These are phyloP conservation scores for Ursus arctos DNA, from an alignment of 2,113 vertebrate species.

Conservation along the genomic window DNA sequence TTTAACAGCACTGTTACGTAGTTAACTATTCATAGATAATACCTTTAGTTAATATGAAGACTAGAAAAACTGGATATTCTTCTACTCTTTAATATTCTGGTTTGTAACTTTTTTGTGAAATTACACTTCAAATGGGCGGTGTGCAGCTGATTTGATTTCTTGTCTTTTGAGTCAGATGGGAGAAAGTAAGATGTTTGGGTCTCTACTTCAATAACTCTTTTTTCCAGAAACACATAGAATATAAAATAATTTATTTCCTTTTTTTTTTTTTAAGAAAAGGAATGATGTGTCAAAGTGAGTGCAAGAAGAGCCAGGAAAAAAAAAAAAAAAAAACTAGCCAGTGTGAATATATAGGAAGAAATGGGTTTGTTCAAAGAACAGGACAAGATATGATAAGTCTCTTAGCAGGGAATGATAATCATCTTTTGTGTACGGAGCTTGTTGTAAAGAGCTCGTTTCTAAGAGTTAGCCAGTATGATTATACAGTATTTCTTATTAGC, in stretches of 20 bases:
- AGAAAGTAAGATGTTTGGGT: conserved; percentile 17
- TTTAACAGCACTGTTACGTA: background rate
- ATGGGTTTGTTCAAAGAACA: conserved; percentile 11
- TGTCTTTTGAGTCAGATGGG: background rate
- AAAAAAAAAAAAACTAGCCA: background rate
- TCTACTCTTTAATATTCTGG: background rate
- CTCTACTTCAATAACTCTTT: background rate
- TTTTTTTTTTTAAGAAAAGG: background rate
- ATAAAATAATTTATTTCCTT: background rate
- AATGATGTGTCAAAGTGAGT: background rate
- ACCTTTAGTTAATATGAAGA: conserved; percentile 28
- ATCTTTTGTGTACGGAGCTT: background rate
- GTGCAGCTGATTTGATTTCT: conserved; percentile 48
- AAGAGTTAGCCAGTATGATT: background rate
- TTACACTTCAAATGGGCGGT: background rate
- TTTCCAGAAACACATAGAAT: conserved; percentile 16
- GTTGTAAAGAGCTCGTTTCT: background rate
- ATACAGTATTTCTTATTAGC: background rate
- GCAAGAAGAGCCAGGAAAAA: background rate
- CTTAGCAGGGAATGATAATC: background rate
- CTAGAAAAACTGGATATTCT: background rate
- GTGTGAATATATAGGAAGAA: background rate
- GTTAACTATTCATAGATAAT: background rate
- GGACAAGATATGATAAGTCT: background rate
- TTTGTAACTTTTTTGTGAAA: conserved; percentile 40